Conservation (phyloP, 2,797 vertebrate genomes). For the Sebastes wilsoni region DNA sequence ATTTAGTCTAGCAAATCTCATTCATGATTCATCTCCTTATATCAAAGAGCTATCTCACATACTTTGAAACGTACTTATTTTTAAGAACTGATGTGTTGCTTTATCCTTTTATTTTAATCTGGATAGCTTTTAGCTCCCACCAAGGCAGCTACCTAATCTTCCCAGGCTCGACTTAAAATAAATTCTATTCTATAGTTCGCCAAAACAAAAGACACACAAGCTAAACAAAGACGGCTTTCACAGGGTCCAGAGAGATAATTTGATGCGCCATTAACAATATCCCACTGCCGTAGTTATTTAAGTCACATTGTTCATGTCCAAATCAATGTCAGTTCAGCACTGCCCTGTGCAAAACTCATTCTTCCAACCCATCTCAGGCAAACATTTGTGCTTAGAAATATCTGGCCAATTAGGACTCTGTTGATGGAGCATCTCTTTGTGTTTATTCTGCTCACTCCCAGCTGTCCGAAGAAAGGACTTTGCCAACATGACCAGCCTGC, state of each 20-base stretch:
- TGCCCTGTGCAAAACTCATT: neutral
- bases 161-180: constrained; percentile 17
- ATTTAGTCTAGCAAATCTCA: constrained; percentile 21
- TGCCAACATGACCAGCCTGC: constrained; percentile 90
- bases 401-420: neutral
- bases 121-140: constrained; percentile 35
- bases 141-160: constrained; percentile 30
- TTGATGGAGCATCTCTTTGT: constrained; percentile 2
- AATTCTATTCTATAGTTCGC: constrained; percentile 4
- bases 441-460: constrained; percentile 15
- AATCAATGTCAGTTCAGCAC: constrained; percentile 3
- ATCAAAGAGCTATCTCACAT: constrained; percentile 33
- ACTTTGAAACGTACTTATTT: constrained; percentile 50
- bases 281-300: constrained; percentile 5
- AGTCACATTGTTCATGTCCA: neutral
- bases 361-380: neutral
- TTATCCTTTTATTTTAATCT: constrained; percentile 57
- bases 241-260: constrained; percentile 5
- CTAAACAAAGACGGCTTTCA: constrained; percentile 4
- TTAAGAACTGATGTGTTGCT: constrained; percentile 36
- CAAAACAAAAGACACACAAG: constrained; percentile 42
- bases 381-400: neutral
- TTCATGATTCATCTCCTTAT: constrained; percentile 34
- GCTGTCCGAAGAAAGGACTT: constrained; percentile 88
- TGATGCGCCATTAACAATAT: constrained; percentile 4